Evolutionary conservation across 2,113 vertebrate genomes (phyloP).

Genomic region (Marcusenius ussheri): DNA sequence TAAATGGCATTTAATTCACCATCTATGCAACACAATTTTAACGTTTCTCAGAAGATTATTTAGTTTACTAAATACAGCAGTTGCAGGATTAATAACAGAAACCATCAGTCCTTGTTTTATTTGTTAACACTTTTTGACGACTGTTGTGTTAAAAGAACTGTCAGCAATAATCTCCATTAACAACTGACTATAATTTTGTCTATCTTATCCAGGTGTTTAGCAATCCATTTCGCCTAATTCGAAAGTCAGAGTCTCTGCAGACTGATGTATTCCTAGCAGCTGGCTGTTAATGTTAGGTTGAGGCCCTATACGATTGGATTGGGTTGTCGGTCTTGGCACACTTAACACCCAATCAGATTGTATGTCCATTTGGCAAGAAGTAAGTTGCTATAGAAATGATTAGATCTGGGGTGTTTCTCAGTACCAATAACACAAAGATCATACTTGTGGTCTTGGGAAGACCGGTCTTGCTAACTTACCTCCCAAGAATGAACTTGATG

Average conservation of each 20-base stretch:
- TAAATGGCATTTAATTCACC: background rate
- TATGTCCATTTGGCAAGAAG: background rate
- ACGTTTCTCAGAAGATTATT: background rate
- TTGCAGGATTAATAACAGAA: background rate
- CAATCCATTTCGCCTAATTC: background rate
- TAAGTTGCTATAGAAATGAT: background rate
- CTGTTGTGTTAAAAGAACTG: background rate
- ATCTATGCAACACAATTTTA: background rate
- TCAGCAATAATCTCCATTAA: background rate
- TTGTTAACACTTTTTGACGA: background rate
- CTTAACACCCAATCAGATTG: background rate
- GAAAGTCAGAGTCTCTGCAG: background rate
- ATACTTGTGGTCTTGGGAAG: background rate
- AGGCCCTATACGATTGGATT: background rate
- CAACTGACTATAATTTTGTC: background rate
- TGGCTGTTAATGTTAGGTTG: background rate
- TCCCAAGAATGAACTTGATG: no score
- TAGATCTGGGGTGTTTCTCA: background rate
- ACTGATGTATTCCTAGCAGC: background rate
- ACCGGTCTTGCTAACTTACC: background rate
- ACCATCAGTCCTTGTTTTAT: background rate
- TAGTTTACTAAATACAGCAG: background rate
- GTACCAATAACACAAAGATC: background rate
- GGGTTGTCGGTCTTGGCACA: background rate
- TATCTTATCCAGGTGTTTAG: background rate